Evolutionary conservation across 1,140 invertebrate species (phyloP).

Genomic region (Diuraphis noxia): DNA sequence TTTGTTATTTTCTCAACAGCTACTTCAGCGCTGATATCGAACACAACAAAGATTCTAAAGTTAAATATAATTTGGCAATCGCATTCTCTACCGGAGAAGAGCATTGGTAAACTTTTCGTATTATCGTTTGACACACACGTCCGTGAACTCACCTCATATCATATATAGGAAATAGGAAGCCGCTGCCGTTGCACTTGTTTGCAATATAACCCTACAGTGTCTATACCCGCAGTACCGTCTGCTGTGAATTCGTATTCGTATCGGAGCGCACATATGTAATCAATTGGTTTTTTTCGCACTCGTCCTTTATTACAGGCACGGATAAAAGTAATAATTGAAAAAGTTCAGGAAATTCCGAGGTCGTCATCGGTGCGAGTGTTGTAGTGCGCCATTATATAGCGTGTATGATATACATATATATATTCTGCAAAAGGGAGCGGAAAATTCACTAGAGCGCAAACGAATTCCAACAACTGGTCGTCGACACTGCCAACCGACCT

Average conservation of each 20-base stretch:
- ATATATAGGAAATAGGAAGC: background rate
- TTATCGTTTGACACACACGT: conserved; percentile 12
- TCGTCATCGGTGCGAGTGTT: background rate
- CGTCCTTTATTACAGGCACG: background rate
- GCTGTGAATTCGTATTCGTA: conserved; percentile 12
- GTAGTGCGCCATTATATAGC: background rate
- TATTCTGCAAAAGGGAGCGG: background rate
- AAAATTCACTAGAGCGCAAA: background rate
- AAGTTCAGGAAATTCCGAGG: background rate
- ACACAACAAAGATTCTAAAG: background rate
- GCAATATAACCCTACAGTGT: background rate
- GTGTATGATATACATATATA: background rate
- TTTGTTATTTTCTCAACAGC: background rate
- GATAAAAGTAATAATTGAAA: conserved; percentile 42
- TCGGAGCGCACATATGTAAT: conserved; percentile 15
- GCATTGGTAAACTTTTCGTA: conserved; percentile 31
- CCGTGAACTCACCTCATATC: background rate
- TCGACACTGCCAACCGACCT: background rate
- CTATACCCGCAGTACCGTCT: background rate
- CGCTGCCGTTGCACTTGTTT: background rate
- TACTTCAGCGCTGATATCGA: background rate
- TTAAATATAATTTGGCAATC: background rate
- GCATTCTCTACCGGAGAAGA: background rate
- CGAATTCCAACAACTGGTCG: conserved; percentile 10
- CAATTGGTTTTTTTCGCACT: conserved; percentile 13